phyloP scores from a whole-genome alignment of 2,113 vertebrate genomes.

The Micronisus gabar region DNA sequence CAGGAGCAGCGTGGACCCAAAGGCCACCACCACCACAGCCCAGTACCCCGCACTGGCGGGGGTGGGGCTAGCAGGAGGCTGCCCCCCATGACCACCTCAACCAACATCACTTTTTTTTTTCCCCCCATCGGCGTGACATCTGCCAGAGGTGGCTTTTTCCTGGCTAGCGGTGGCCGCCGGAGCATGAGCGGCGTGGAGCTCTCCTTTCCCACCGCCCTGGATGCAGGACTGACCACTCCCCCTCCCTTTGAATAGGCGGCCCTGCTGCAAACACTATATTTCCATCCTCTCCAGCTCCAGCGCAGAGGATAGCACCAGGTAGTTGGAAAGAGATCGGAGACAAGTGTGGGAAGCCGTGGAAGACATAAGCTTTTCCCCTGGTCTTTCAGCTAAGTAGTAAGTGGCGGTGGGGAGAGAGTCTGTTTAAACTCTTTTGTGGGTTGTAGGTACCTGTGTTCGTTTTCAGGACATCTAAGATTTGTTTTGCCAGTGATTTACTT shows the following conservation, averaged over 20 bases:
- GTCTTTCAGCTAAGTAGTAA: constrained; percentile 65
- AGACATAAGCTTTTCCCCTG: constrained; percentile 3
- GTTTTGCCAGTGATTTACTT: background rate
- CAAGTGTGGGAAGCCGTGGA: constrained; percentile 45
- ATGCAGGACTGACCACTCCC: constrained; percentile 73
- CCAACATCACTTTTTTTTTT: too few relatives aligned
- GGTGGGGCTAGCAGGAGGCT: background rate
- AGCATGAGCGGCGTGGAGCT: background rate
- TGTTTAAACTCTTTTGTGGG: background rate
- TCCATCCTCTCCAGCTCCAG: constrained; percentile 79
- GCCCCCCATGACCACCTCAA: background rate
- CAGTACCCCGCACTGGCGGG: rapidly evolving
- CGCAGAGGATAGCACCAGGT: constrained; percentile 70
- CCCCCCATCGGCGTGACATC: background rate
- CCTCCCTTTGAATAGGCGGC: constrained; percentile 80
- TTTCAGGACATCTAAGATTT: background rate
- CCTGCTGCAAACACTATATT: constrained; percentile 80
- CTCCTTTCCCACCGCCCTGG: constrained; percentile 31
- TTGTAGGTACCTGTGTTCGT: background rate
- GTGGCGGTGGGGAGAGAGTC: constrained; percentile 25
- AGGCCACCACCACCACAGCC: background rate
- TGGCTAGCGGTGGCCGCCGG: background rate
- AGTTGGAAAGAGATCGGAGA: constrained; percentile 56
- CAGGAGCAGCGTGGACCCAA: background rate
- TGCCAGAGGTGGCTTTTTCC: background rate